These are phyloP conservation scores for Bombus waltoni DNA, from an alignment of 1,140 invertebrate genomes.

Conservation along the genomic window DNA sequence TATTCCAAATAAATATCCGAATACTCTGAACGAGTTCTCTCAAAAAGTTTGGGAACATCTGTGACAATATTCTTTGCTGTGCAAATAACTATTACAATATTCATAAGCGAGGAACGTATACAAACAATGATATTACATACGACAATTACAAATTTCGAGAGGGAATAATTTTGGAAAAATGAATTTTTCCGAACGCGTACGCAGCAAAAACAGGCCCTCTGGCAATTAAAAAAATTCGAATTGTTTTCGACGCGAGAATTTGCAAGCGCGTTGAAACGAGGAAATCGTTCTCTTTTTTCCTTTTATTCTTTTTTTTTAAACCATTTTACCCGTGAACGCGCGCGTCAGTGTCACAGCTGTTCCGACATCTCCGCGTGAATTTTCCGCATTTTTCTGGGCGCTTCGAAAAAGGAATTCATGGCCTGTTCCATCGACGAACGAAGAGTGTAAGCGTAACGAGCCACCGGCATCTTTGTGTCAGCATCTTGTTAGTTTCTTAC, in stretches of 20 bases:
- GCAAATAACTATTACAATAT: not conserved
- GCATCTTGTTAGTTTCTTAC: too few species aligned
- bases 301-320: not conserved
- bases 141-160: not conserved
- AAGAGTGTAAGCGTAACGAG: constrained; percentile 24
- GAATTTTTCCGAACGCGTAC: not conserved
- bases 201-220: not conserved
- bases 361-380: constrained; percentile 22
- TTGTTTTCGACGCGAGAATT: constrained; percentile 29
- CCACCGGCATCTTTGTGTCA: not conserved
- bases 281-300: not conserved
- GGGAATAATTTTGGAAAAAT: not conserved
- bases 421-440: constrained; percentile 6
- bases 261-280: not conserved
- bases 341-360: constrained; percentile 34
- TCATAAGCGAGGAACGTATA: not conserved
- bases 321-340: constrained; percentile 2
- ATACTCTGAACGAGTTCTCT: not conserved
- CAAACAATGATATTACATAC: not conserved
- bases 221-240: constrained; percentile 39
- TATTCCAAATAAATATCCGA: not conserved
- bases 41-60: not conserved
- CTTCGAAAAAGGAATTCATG: constrained; percentile 26
- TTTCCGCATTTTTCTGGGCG: constrained; percentile 9
- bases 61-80: not conserved